These are phyloP conservation scores for Meandrina meandrites DNA, from an alignment of 92 coral and sea anemone species.

Conservation along the genomic window DNA sequence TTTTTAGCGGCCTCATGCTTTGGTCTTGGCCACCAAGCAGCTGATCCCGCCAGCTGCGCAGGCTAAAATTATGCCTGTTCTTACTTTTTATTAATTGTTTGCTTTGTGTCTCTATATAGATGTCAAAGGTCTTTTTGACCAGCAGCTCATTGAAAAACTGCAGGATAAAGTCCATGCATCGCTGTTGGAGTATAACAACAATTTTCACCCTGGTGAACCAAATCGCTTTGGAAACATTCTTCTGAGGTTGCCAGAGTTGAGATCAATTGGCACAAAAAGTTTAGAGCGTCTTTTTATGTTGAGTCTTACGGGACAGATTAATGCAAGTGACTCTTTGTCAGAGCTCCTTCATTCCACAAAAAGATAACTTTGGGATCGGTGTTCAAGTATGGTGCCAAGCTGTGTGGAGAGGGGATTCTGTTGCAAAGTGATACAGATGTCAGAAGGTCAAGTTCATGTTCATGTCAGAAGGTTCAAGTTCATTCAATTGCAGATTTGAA, in stretches of 20 bases:
- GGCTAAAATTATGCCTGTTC: no score
- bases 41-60: no score
- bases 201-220: slow-evolving; percentile 70
- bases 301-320: slow-evolving; percentile 82
- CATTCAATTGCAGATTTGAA: neutral
- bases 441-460: neutral
- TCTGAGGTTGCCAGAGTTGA: slow-evolving; percentile 87
- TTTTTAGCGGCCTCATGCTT: no score
- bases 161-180: slow-evolving; percentile 95
- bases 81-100: neutral
- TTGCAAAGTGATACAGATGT: neutral
- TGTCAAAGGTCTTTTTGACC: slow-evolving; percentile 76
- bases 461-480: no score
- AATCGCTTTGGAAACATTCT: slow-evolving; percentile 96
- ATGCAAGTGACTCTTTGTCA: slow-evolving; percentile 60
- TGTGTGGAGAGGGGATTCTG: neutral
- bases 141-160: slow-evolving; percentile 72
- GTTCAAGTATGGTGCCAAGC: neutral
- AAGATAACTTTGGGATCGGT: slow-evolving; percentile 39
- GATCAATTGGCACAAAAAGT: slow-evolving; percentile 96
- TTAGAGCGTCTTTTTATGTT: slow-evolving; percentile 91
- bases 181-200: slow-evolving; percentile 78
- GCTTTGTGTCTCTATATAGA: slow-evolving; percentile 52
- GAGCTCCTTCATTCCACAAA: slow-evolving; percentile 79
- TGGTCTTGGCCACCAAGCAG: no score